Evolutionary conservation across 2,888 invertebrate species (phyloP), one percentile per base, ranked within the genome.

Genomic region (Toxonevra muliebris): DNA sequence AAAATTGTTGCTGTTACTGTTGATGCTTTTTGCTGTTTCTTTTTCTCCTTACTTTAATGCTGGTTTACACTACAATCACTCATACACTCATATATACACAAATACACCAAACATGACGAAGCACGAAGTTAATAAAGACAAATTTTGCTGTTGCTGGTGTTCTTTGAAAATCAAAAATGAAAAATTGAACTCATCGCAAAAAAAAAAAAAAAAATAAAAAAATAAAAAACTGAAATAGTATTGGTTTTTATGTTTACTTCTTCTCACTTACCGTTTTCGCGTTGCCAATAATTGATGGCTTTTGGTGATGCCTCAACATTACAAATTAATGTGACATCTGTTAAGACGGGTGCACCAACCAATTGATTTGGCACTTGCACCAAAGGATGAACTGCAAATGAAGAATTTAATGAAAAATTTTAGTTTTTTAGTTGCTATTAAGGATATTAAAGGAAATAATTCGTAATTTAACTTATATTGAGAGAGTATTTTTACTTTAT

Each of bases 321-420:
- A 82, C 91, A 91, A 84, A 94, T 92, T 77, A 96, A 88, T 70
- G 92, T 92, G 82, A 95, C 94, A 85, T 95, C 92, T 74, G 93
- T 93, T 77, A 92, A 91, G 76, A 92, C 90, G 65, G 95, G 94
- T 70, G 95, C 94, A 45, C 95, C 95, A 72, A 96, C 94, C 84
- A 96, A 89, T 88, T 96, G 95, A 87, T 95, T 95, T 78, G 95
- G 95, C 77, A 96, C 95, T 90, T 95, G 94, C 78, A 96, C 95
- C 87, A 95, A 87, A 62, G 95, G 96, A 85, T 95, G 94, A 89
- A 95, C 95, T 95, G 90, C 12, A 74, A 71, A 61, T 54, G 43
- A 10, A 40, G 15, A 41, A n/a, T 3, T 52, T 4, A 30, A 30
- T 30, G 30, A 4, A 30, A 30, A 30, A 30, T 30, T n/a, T n/a